Conservation (phyloP, 2,888 invertebrate genomes). For the Lithophane socia region DNA sequence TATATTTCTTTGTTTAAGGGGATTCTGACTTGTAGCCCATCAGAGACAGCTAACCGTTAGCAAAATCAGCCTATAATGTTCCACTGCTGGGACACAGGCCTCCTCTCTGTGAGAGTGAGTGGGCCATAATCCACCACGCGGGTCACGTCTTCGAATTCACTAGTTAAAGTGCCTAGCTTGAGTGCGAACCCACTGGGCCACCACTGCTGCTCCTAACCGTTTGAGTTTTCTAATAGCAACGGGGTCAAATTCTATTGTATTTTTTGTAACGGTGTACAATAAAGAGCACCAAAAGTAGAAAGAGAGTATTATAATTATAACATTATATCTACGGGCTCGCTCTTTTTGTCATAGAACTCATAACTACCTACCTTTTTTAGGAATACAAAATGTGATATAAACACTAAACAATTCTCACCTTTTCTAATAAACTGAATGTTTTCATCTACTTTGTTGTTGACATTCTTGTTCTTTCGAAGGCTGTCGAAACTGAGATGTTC, state of each 20-base stretch:
- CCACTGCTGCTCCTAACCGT: no score
- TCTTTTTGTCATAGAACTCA: background rate
- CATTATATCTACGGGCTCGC: no score
- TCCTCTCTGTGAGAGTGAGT: no score
- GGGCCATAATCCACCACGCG: no score
- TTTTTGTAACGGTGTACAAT: background rate
- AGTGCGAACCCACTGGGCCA: no score
- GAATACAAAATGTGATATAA: background rate
- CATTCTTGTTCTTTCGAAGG: constrained; percentile 90
- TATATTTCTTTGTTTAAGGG: no score
- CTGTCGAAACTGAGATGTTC: constrained; percentile 91
- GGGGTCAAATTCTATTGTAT: background rate
- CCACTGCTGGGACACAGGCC: no score
- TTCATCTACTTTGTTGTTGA: constrained; percentile 86
- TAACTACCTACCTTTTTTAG: background rate
- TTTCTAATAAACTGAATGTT: constrained; percentile 84
- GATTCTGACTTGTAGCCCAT: background rate
- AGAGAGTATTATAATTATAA: no score
- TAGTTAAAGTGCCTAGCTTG: no score
- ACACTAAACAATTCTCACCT: constrained; percentile 72
- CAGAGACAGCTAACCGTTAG: background rate
- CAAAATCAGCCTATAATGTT: background rate
- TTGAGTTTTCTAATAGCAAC: no score
- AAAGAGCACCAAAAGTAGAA: background rate
- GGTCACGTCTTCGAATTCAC: no score